Base-by-base conservation (phyloP, 2,888 invertebrate species). In the Loripinus fragilis region DNA sequence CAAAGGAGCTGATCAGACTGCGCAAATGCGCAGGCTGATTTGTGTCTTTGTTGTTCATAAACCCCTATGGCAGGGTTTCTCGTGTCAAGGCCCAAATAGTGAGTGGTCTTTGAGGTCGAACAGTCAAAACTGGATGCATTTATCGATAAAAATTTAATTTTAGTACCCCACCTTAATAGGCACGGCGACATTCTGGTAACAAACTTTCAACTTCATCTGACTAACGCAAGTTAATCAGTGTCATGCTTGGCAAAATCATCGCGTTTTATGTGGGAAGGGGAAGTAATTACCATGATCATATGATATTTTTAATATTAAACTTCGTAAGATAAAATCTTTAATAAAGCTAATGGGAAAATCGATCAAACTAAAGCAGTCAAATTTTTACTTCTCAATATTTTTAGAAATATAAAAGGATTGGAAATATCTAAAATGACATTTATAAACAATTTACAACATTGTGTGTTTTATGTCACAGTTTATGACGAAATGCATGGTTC, bases 231-330 rank as follows among this genome's bases (percentile, higher is more conserved):
- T 33, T 60, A 60, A 60, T 60, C 30, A 3, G 33, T 33, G 33
- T 28, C 33, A 60, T 60, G 60, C 60, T 60, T 20, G 23, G 28
- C 55, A 28, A 33, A 30, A 33, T 60, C 60, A 30, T 60, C 10
- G 25, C 25, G 25, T 52, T 48, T 52, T 52, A 52, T 52, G 23
- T 52, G 60, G 33, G 60, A 60, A 33, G 60, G 33, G 33, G 60
- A 33, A 33, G 60, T 60, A 60, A 60, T 60, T 30, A 60, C 33
- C 12, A 1, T 33, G 60, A 60, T 60, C 60, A 60, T 17, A 5
- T 60, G 60, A 60, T 60, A 30, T 33, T 28, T 60, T 60, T 60
- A 33, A 33, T 60, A 60, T 60, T 60, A 60, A 60, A 60, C 10
- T 33, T 17, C 33, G 5, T 10, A 30, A 12, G 60, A 60, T 60